These are phyloP conservation scores for Ammodytes dubius DNA, from an alignment of 2,113 vertebrate species.

Conservation along the genomic window DNA sequence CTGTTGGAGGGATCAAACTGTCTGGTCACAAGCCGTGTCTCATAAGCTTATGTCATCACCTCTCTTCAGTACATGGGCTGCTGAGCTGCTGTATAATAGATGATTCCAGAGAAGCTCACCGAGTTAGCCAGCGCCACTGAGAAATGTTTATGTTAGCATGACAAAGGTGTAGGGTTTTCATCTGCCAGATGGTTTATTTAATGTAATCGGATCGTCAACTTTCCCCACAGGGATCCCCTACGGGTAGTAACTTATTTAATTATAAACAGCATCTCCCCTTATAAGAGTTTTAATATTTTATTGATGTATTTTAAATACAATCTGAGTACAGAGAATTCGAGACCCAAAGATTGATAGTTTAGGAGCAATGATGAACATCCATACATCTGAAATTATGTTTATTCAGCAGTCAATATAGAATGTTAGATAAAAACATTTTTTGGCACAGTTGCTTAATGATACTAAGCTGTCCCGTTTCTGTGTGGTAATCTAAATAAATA, in stretches of 20 bases:
- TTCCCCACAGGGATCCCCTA: not conserved
- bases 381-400: conserved; percentile 80
- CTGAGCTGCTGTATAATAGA: conserved; percentile 41
- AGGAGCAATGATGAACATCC: conserved; percentile 57
- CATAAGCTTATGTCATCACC: conserved; percentile 17
- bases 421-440: conserved; percentile 83
- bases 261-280: conserved; percentile 10
- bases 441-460: conserved; percentile 86
- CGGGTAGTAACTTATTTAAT: not conserved
- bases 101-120: conserved; percentile 11
- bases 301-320: conserved; percentile 49
- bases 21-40: conserved; percentile 4
- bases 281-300: conserved; percentile 28
- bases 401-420: conserved; percentile 85
- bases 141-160: conserved; percentile 14
- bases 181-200: conserved; percentile 36
- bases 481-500: conserved; percentile 86
- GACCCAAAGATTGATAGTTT: conserved; percentile 11
- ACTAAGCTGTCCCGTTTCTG: conserved; percentile 82
- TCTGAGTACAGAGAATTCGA: conserved; percentile 44
- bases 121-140: not conserved
- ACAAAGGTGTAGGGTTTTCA: conserved; percentile 26
- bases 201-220: conserved; percentile 23
- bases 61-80: conserved; percentile 8
- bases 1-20: conserved; percentile 5